Base-by-base conservation (phyloP, 2,113 vertebrate species). In the Platichthys stellatus region DNA sequence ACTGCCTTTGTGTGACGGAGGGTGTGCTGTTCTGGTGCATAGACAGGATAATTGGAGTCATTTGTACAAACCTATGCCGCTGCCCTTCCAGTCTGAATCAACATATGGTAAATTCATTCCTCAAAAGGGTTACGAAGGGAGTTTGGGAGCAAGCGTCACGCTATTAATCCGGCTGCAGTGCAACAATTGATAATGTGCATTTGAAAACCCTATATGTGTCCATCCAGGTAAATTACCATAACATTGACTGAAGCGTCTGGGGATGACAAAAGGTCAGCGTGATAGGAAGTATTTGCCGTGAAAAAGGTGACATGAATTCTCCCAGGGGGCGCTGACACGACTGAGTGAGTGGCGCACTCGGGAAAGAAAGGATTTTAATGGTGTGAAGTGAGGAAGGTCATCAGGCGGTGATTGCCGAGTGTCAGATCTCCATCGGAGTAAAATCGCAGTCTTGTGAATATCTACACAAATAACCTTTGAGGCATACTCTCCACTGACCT, bases 211-310 rank as follows among this genome's bases (percentile, higher is more conserved):
- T 53, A 24, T 38, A 2, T 31, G 63, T 69, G 40, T 54, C 70
- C 74, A 53, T 81, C 45, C 70, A 66, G 71, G 38, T 54, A 58
- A 38, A 82, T 84, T 84, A 82, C 24, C 76, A 84, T 72, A 56
- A 72, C 73, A 88, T 62, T 85, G 86, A 80, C 76, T 69, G 2
- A 4, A 53, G 69, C 47, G 47, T 72, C 74, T 70, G 40, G 83
- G 83, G 76, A 83, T 4, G 13, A 21, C 64, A 66, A 88, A 89
- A 89, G 85, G 88, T 89, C 86, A 86, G 58, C 63, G 13, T 54
- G 20, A 73, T 61, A 54, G 67, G 72, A 86, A 81, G 82, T 58
- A 76, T 80, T 68, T 54, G 59, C 72, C 1, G 12, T 21, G 24
- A 43, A 68, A 76, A 66, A 28, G 63, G 65, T 11, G 31, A 69